Base-by-base conservation (phyloP, 2,888 invertebrate genomes). In the Aquatica leii region DNA sequence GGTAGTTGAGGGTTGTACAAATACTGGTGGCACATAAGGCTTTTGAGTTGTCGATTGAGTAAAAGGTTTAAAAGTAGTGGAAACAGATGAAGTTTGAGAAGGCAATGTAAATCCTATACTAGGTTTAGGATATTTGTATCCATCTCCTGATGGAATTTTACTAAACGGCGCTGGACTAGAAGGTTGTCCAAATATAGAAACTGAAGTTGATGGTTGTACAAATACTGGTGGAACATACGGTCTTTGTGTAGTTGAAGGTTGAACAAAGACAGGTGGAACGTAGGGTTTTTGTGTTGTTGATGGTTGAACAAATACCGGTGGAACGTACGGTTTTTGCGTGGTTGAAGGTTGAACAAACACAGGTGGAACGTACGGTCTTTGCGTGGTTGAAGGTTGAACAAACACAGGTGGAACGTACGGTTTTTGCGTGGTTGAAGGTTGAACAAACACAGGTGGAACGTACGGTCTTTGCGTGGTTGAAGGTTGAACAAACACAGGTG, bases 361-460 rank as follows among this genome's bases (percentile, higher is more conserved):
- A 14, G 15, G 43, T 14, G 43, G 43, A 9, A 18, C 15, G 14
- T 43, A 43, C 18, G 43, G 43, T 43, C 15, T 14, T 9, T 43
- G 43, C 14, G 43, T 43, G 12, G 43, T 46, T 4, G 46, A 46
- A 8, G 46, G 46, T 11, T 18, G 11, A 8, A 20, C 11, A 18
- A 46, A 46, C n/a, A 46, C 46, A 4, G 46, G 46, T 18, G 20
- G 46, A 18, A 18, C 18, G 46, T 46, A 46, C 5, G 46, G 46
- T 20, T 20, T 17, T 20, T 46, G 46, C 3, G 43, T 24, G 6
- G 24, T 20, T 15, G 46, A 46, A 46, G 17, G 18, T 20, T 46
- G 46, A 46, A 46, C 46, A 46, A 46, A 46, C n/a, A 46, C 46
- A 9, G 46, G 43, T 2, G 43, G 43, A 11, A 20, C 18, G 20